These are phyloP conservation scores for Xiphophorus birchmanni DNA, from an alignment of 2,797 vertebrate species.

Conservation along the genomic window DNA sequence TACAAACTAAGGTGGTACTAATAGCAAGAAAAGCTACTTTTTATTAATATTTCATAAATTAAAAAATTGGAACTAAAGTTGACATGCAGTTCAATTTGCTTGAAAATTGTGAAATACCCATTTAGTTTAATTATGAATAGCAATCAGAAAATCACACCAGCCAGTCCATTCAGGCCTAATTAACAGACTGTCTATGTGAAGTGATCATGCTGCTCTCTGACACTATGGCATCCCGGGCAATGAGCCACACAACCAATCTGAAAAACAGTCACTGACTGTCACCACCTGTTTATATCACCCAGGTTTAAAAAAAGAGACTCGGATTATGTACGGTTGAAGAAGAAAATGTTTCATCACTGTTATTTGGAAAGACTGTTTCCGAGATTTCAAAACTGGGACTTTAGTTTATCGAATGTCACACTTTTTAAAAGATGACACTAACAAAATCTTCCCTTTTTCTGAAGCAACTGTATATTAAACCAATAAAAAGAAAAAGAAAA, in stretches of 20 bases:
- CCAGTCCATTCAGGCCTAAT: not conserved
- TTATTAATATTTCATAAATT: not conserved
- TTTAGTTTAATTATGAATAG: not conserved
- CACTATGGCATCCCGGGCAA: not conserved
- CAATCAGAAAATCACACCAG: not conserved
- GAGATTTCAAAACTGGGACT: not conserved
- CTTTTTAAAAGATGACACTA: not conserved
- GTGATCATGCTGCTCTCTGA: not conserved
- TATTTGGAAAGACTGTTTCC: not conserved
- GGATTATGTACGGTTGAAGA: not conserved
- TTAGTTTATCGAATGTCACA: not conserved
- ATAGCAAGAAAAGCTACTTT: not conserved
- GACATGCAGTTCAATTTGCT: not conserved
- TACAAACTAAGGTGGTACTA: not conserved
- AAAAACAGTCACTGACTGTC: not conserved
- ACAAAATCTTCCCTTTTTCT: not conserved
- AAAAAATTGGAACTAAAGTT: not conserved
- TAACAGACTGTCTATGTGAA: not conserved
- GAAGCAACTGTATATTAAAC: not conserved
- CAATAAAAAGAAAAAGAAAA: not conserved
- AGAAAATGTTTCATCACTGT: not conserved
- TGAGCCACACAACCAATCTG: not conserved
- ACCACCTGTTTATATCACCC: not conserved
- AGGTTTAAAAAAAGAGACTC: not conserved
- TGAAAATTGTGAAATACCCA: not conserved